Percentiles rank a stretch among this genome's conserved stretches.
Evolutionary conservation across 2,113 vertebrate species (phyloP).

Genomic region (Campylomormyrus tamandua): DNA sequence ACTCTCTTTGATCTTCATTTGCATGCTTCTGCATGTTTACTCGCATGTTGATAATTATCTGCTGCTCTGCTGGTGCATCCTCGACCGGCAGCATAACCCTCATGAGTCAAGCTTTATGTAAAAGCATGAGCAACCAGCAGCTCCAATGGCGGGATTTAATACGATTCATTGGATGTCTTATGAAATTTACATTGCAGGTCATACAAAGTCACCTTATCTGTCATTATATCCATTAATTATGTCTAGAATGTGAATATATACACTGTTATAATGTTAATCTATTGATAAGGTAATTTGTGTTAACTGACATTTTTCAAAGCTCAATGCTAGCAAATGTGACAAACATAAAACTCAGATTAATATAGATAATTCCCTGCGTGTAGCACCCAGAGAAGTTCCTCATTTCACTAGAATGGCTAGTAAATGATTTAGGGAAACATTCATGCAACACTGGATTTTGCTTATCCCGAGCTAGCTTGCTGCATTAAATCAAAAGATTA

Average conservation of each 20-base stretch:
- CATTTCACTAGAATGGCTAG: neutral
- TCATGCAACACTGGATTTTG: neutral
- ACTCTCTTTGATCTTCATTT: neutral
- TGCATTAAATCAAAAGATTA: neutral
- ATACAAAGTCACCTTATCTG: neutral
- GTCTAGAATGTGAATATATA: neutral
- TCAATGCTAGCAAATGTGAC: neutral
- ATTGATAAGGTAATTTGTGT: neutral
- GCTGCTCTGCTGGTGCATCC: neutral
- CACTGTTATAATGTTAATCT: neutral
- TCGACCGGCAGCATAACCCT: conserved; percentile 3
- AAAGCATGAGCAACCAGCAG: conserved; percentile 9
- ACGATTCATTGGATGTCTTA: neutral
- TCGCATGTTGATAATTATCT: neutral
- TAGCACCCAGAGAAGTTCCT: neutral
- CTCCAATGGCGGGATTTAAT: neutral
- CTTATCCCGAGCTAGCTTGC: neutral
- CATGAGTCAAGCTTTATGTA: neutral
- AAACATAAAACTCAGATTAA: neutral
- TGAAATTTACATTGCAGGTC: neutral
- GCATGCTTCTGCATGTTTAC: neutral
- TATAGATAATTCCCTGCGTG: neutral
- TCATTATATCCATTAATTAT: neutral
- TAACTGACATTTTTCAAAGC: neutral
- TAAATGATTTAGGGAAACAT: neutral